Conservation (phyloP, 1,140 invertebrate species). For the Chrysomallon squamiferum region DNA sequence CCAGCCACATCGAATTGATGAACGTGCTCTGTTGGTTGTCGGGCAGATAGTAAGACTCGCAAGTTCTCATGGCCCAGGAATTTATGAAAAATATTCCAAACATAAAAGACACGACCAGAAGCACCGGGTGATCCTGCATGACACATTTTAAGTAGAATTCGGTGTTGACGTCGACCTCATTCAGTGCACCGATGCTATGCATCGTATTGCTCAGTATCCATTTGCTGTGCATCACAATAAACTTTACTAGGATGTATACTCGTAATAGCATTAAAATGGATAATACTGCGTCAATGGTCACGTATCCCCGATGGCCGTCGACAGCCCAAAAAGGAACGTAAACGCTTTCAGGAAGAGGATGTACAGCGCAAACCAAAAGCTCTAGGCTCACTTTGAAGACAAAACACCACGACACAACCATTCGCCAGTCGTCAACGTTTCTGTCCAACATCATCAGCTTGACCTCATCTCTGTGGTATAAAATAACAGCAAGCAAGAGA, state of each 20-base stretch:
- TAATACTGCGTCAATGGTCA: constrained; percentile 56
- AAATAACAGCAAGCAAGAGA: constrained; percentile 36
- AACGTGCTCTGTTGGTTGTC: background rate
- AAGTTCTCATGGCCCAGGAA: no score
- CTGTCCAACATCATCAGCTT: constrained; percentile 51
- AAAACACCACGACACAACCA: constrained; percentile 21
- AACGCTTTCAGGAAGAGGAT: constrained; percentile 52
- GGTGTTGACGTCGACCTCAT: no score
- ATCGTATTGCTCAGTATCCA: constrained; percentile 4
- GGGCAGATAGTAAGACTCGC: no score
- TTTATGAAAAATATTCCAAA: no score
- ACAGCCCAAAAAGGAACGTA: constrained; percentile 20
- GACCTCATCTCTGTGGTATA: constrained; percentile 46
- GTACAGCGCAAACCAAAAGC: constrained; percentile 45
- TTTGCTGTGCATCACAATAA: background rate
- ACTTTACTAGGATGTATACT: constrained; percentile 52
- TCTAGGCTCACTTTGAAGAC: constrained; percentile 15
- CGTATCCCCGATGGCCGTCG: constrained; percentile 17
- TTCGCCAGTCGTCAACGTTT: constrained; percentile 9
- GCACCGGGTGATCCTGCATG: no score
- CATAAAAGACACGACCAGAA: no score
- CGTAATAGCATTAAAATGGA: constrained; percentile 61
- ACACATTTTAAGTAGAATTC: no score
- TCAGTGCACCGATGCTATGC: no score
- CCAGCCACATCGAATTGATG: constrained; percentile 59